Base-by-base conservation (phyloP, 1,140 invertebrate species). In the Rhynchophorus ferrugineus region DNA sequence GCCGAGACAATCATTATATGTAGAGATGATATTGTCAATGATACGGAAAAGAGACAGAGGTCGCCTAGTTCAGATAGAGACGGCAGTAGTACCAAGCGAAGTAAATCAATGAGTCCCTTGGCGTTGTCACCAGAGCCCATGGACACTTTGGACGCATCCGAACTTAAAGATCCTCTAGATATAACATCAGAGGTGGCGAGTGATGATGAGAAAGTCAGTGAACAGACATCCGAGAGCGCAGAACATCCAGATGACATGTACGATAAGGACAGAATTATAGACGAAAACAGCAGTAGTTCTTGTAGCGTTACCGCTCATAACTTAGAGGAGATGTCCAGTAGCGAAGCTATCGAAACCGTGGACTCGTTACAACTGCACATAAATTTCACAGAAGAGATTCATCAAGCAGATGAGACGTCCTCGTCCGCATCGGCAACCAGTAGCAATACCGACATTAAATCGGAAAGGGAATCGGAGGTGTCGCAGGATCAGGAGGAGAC, bases 1-100 rank as follows among this genome's bases (percentile, higher is more conserved):
- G 58, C 64, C 61, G 66, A 69, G 64, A 66, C 66, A 67, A 69
- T 68, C 62, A 68, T 68, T 60, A 62, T 58, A 7, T 66, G 64
- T 64, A 65, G 61, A 49, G 60, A 61, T 18, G 59, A 54, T 11
- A 48, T 51, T 49, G 36, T 20, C 35, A 53, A 50, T 54, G 57
- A 60, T 47, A 13, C 58, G 11, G 64, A 67, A 20, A 68, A 69
- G 54, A 51, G 67, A 29, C 45, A 50, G 3, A 49, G 65, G 33
- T 64, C 64, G 6, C 37, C 44, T 2, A 64, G 64, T 58, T 52
- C 52, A 13, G 61, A 64, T 35, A 29, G 29, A 1, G 58, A 61
- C 34, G 58, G 57, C 39, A 60, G 44, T 19, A 59, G 56, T 13
- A 57, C 62, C 7, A 68, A 68, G 54, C 57, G 65, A 34, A 53